Conservation (phyloP, 2,888 invertebrate species). For the Sinopyrophorus schimmeli region DNA sequence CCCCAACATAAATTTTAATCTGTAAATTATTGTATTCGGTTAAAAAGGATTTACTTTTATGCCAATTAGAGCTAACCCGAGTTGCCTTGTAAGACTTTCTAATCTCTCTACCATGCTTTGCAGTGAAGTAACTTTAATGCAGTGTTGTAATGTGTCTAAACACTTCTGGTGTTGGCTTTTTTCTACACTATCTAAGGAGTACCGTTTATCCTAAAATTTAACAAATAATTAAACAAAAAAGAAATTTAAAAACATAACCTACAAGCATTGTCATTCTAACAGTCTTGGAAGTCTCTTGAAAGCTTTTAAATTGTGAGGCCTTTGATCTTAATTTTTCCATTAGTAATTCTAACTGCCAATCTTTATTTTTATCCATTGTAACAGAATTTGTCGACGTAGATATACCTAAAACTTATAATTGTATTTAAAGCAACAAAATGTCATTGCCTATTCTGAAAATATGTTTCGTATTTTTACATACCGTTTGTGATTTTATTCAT, state of each 20-base stretch:
- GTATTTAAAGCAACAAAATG: slow-evolving; percentile 11
- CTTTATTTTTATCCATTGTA: slow-evolving; percentile 64
- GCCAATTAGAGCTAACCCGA: slow-evolving; percentile 64
- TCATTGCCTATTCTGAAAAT: slow-evolving; percentile 9
- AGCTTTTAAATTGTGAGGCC: slow-evolving; percentile 77
- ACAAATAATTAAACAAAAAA: slow-evolving; percentile 13
- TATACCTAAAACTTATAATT: slow-evolving; percentile 9
- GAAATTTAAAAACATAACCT: slow-evolving; percentile 47
- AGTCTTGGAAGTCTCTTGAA: slow-evolving; percentile 85
- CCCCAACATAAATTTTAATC: slow-evolving; percentile 85
- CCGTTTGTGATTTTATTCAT: slow-evolving; percentile 16
- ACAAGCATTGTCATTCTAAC: slow-evolving; percentile 85
- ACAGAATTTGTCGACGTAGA: slow-evolving; percentile 11
- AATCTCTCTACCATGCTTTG: slow-evolving; percentile 91
- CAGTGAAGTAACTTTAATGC: slow-evolving; percentile 88
- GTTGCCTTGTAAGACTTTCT: slow-evolving; percentile 86
- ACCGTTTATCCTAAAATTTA: slow-evolving; percentile 77
- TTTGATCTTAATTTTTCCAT: slow-evolving; percentile 92
- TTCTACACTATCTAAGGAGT: slow-evolving; percentile 83
- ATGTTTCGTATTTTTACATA: slow-evolving; percentile 7
- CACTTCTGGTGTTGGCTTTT: slow-evolving; percentile 86
- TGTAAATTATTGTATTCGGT: slow-evolving; percentile 46
- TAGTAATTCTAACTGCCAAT: slow-evolving; percentile 81
- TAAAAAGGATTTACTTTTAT: no score
- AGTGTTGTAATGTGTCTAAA: slow-evolving; percentile 88